Base-by-base conservation (phyloP, 2,113 vertebrate species). In the Bufo bufo region DNA sequence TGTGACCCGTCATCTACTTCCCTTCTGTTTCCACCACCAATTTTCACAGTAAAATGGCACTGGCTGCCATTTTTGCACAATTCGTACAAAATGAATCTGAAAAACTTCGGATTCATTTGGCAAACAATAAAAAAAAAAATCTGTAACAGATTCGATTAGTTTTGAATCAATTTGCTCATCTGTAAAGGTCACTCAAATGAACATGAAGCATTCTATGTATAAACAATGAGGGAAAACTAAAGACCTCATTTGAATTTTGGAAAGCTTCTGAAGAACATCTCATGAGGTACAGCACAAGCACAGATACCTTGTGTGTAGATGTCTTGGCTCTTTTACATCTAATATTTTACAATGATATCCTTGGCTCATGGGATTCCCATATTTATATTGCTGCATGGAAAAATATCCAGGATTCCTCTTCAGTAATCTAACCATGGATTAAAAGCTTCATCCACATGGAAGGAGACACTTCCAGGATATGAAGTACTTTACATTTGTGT, bases 401-500 rank as follows among this genome's bases (percentile, higher is more conserved):
- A 9, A 50, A 47, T 13, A 71, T 45, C 12, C 10, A 69, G 19
- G 3, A 52, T 16, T 43, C 69, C 75, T 59, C 23, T 43, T 63
- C 63, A 58, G 3, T 45, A 49, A 49, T 14, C 9, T 59, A 63
- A 43, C 23, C 10, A 58, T 14, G 58, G 58, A 47, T 77, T 71
- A 9, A 72, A 9, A 52, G 14, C 12, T 33, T 63, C 78, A 0
- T 4, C 88, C 69, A 82, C 87, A 59, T 20, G 90, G 87, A 43
- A 77, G 58, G 12, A 88, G 86, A 77, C 93, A 90, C 78, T 10
- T 58, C 0, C 83, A 50, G 61, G 85, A 72, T n/a, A 90, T 87
- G 89, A 90, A 90, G 71, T 95, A 92, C 86, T 95, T 95, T 50
- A 83, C 89, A 47, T 96, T 96, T 92, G 97, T 97, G 96, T 94